Percentiles rank a stretch among this genome's conserved stretches.
Evolutionary conservation across 2,797 vertebrate genomes (phyloP).

Genomic region (Garrulus glandarius): DNA sequence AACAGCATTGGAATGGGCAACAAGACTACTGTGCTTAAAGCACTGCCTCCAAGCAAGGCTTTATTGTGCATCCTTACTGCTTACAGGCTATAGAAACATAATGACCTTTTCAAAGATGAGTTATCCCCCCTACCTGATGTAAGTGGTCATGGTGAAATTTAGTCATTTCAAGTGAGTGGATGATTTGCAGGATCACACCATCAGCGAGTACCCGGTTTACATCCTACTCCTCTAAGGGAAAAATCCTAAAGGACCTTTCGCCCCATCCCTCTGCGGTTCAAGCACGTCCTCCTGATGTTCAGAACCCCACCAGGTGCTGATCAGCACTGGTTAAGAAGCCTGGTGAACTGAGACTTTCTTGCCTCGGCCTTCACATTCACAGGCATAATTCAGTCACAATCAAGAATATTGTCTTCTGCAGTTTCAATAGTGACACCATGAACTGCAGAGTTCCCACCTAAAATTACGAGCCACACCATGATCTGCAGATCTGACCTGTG

Average conservation of each 20-base stretch:
- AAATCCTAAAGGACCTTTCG: not conserved
- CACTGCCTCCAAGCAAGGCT: not conserved
- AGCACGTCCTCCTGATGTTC: not conserved
- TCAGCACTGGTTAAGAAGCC: not conserved
- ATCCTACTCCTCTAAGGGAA: not conserved
- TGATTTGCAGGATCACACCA: not conserved
- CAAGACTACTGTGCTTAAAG: not conserved
- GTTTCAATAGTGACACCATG: not conserved
- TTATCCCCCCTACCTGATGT: not conserved
- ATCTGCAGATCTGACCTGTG: not conserved
- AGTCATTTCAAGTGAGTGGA: not conserved
- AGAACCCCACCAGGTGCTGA: not conserved
- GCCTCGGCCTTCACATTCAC: not conserved
- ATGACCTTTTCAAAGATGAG: not conserved
- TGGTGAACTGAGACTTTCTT: not conserved
- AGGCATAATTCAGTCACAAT: not conserved
- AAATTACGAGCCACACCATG: not conserved
- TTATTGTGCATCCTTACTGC: not conserved
- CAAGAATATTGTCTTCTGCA: accelerated
- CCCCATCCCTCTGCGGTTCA: not conserved
- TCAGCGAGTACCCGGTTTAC: accelerated
- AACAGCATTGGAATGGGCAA: not conserved
- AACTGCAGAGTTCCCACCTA: not conserved
- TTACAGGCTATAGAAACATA: accelerated
- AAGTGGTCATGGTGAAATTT: not conserved